Base-by-base conservation (phyloP, 2,888 invertebrate genomes). In the Chloroclysta siterata region DNA sequence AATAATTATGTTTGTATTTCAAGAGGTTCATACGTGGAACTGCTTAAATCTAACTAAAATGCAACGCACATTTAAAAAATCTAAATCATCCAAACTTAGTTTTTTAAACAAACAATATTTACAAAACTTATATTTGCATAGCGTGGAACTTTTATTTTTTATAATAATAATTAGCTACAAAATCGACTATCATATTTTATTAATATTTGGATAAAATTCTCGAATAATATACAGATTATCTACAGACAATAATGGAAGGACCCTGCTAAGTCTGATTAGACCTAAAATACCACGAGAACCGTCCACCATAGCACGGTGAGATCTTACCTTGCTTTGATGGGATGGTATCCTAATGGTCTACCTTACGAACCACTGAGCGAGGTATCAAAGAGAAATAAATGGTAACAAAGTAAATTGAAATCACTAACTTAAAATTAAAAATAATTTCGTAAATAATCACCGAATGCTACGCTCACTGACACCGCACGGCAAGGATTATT, bases 131-230 rank as follows among this genome's bases (percentile, higher is more conserved):
- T 50, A 36, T 41, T 53, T 46, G 83, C 82, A 76, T 79, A 66
- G 82, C 79, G 81, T 83, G 81, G 64, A 76, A 75, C 60, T 74
- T 69, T 75, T 74, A 46, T 71, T 66, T 68, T 53, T 53, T 11
- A 52, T 41, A 41, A 78, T 75, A 41, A 53, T 77, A 52, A 65
- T 66, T 61, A 54, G 51, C 65, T 69, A 67, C 51, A 80, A 82
- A 83, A 82, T 80, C 79, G 81, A 85, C 83, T 86, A 88, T 80
- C 68, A 73, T 73, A 22, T 22, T 22, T 80, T 83, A 80, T 79
- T 84, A 80, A 85, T 88, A 87, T 89, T 90, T 89, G 89, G 88
- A 88, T 87, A 88, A 77, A 82, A 76, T 79, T 85, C 78, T 83
- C 73, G 77, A 82, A 80, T 71, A 63, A 68, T 65, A 62, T 69